These are phyloP conservation scores for Strigamia transsilvanica DNA, from an alignment of 2,888 invertebrate genomes.

Conservation along the genomic window DNA sequence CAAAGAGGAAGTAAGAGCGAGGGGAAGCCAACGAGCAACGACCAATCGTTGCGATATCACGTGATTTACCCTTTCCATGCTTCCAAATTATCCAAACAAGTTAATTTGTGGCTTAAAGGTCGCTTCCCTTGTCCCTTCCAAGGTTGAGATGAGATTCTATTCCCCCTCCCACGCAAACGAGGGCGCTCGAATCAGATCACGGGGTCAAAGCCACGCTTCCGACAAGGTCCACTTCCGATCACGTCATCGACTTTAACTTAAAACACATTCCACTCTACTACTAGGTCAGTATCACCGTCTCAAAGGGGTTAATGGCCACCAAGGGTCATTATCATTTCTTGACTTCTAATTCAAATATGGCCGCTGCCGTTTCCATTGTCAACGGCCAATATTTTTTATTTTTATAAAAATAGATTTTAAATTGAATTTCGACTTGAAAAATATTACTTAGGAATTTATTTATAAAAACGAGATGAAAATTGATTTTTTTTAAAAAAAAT, in stretches of 20 bases:
- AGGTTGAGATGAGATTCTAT: constrained; percentile 4
- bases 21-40: background rate
- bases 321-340: constrained; percentile 33
- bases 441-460: too few species aligned
- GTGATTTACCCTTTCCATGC: background rate
- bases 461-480: too few species aligned
- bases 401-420: too few species aligned
- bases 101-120: constrained; percentile 22
- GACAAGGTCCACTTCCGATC: constrained; percentile 44
- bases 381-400: too few species aligned
- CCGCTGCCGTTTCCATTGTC: background rate
- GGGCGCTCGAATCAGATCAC: constrained; percentile 9
- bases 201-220: constrained; percentile 36
- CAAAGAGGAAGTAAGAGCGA: constrained; percentile 5
- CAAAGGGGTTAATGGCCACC: constrained; percentile 32
- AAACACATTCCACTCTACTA: constrained; percentile 36
- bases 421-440: too few species aligned
- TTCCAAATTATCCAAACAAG: background rate
- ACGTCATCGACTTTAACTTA: constrained; percentile 39
- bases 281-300: constrained; percentile 37
- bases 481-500: too few species aligned
- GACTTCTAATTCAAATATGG: background rate
- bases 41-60: background rate
- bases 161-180: constrained; percentile 36
- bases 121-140: constrained; percentile 7